Evolutionary conservation across 1,140 invertebrate genomes (phyloP), one percentile per base, ranked within the genome.

Genomic region (Aculops lycopersici): DNA sequence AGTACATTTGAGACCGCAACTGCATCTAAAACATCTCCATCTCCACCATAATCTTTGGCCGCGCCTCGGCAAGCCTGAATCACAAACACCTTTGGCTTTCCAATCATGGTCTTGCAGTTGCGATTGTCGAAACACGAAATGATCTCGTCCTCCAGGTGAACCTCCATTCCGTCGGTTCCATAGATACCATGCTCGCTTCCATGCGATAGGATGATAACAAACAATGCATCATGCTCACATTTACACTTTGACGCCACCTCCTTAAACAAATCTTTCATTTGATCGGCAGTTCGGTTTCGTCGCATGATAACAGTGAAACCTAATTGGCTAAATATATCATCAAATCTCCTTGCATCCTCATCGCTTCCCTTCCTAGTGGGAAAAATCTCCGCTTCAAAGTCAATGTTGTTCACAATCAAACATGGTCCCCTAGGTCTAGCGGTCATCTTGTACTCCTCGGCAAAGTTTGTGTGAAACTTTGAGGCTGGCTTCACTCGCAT

Each of bases 141-240:
- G 8, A 31, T 31, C 8, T n/a, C 8, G n/a, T 31, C n/a, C n/a
- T n/a, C n/a, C 8, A 31, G 24, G n/a, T 41, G n/a, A 4, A 41
- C 24, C 35, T 38, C 21, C 15, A 41, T 17, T 4, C 40, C 40
- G 21, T 36, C 20, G 3, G 13, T 18, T 12, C 40, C 40, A 41
- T 5, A 41, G 17, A 41, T 17, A 5, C 3, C 16, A 39, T 39
- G 17, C 4, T 4, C 4, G 3, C 8, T 20, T 17, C 38, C 38
- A 18, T 39, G 38, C 3, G 38, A 19, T 3, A 39, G 20, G 18
- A 39, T 39, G 21, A 39, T 20, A 19, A 39, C 38, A 4, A 15
- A 17, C 8, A 39, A 15, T 16, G 38, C 38, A 20, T 39, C 38
- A 18, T 39, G 38, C 5, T 39, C 5, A 16, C 5, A 4, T 13